These are phyloP conservation scores for Mormyrus proboscirostris DNA, from an alignment of 2,797 vertebrate species.

Conservation along the genomic window DNA sequence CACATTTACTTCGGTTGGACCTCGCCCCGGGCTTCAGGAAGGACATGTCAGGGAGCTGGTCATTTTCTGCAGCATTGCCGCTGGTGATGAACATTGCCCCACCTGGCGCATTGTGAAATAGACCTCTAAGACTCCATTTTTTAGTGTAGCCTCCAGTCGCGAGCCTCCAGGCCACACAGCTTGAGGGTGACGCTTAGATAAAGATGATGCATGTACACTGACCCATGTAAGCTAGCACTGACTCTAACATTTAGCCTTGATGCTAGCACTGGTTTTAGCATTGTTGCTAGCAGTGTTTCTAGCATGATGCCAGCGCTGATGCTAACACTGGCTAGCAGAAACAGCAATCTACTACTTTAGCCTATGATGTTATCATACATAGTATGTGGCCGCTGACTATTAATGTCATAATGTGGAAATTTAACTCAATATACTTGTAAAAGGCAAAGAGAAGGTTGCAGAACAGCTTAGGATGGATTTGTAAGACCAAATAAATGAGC, in stretches of 20 bases:
- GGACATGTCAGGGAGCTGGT: not conserved
- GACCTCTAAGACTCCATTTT: not conserved
- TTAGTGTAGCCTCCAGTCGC: not conserved
- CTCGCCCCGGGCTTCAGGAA: not conserved
- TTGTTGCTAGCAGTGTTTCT: not conserved
- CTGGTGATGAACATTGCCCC: not conserved
- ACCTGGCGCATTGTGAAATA: not conserved
- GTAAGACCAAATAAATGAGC: not conserved
- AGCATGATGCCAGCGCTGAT: not conserved
- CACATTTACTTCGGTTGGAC: not conserved
- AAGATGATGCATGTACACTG: not conserved
- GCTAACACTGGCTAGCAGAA: not conserved
- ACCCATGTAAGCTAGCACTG: not conserved
- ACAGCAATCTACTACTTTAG: not conserved
- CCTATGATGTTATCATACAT: not conserved
- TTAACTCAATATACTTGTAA: not conserved
- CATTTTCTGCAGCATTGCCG: not conserved
- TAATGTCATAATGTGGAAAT: not conserved
- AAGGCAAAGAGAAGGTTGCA: not conserved
- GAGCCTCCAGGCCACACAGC: not conserved
- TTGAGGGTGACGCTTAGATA: not conserved
- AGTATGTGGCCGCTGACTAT: not conserved
- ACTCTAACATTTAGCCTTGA: not conserved
- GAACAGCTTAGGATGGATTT: not conserved
- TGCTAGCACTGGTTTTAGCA: not conserved